Base-by-base conservation (phyloP, 2,888 invertebrate species). In the Exocentrus adspersus region DNA sequence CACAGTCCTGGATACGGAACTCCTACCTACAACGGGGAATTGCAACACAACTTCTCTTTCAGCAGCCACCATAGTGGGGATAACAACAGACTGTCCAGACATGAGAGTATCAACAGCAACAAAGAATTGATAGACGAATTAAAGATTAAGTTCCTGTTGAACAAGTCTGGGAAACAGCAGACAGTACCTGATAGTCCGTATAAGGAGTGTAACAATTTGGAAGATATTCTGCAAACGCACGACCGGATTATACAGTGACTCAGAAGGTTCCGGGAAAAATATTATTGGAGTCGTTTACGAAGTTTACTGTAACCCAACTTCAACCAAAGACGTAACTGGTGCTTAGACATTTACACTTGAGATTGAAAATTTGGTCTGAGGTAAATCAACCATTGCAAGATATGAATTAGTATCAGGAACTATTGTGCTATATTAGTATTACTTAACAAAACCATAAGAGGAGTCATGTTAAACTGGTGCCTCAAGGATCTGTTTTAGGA, bases 91-190 rank as follows among this genome's bases (percentile, higher is more conserved):
- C 16, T 60, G n/a, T 67, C 68, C 1, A 65, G 72, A 32, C 71
- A 70, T 4, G 76, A 77, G 10, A 77, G 76, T 62, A 61, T 73
- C 1, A 67, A 60, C n/a, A 75, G 72, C 5, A 76, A 75, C 32
- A 64, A 64, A 16, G 65, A 68, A 16, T 57, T 78, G 30, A 77
- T 78, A 0, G 66, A 68, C 2, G 78, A 77, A 57, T 51, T 78
- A 57, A 75, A 74, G 62, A 45, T 62, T 4, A 72, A 63, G 48
- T 71, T 76, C 45, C 68, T 70, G 21, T 71, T 62, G 50, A 62
- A 54, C n/a, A 61, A 60, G 7, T 19, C 14, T 28, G 20, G 37
- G 7, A 52, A 59, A 12, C 43, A 28, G 3, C 32, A 53, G 14
- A 54, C 56, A 9, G 65, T 58, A 0, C 56, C 50, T 6, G 45